Conservation (phyloP, 2,113 vertebrate genomes). For the Percopsis transmontana region DNA sequence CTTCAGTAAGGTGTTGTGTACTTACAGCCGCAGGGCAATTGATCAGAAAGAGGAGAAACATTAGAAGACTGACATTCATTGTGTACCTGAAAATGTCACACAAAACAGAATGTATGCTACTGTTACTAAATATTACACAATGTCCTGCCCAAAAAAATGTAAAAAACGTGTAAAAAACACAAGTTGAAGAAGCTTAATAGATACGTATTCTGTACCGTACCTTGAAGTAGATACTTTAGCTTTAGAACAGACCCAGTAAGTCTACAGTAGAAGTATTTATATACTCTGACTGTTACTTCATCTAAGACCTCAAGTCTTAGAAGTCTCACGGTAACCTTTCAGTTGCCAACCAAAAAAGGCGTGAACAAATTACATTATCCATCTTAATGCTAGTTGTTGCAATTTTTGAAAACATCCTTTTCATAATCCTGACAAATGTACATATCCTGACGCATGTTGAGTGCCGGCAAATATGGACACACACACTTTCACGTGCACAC, state of each 20-base stretch:
- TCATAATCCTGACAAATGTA: conserved; percentile 30
- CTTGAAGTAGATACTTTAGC: conserved; percentile 42
- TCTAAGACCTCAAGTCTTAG: conserved; percentile 47
- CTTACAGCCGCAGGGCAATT: conserved; percentile 53
- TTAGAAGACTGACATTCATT: conserved; percentile 59
- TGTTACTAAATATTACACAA: background rate
- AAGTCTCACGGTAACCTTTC: conserved; percentile 12
- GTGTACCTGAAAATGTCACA: conserved; percentile 31
- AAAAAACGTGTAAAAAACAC: background rate
- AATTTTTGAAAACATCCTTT: conserved; percentile 32
- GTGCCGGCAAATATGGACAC: background rate
- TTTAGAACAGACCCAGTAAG: conserved; percentile 42
- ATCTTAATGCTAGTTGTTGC: conserved; percentile 10
- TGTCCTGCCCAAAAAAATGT: background rate
- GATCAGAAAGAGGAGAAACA: conserved; percentile 37
- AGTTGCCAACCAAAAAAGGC: conserved; percentile 45
- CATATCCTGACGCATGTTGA: conserved; percentile 1
- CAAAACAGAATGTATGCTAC: conserved; percentile 12
- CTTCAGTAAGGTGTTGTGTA: conserved; percentile 20
- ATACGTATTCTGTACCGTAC: conserved; percentile 3
- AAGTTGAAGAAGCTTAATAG: conserved; percentile 2
- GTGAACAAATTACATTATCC: conserved; percentile 32
- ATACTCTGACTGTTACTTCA: conserved; percentile 44
- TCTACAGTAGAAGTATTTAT: conserved; percentile 7
- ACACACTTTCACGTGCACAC: background rate